A percentile compares a stretch with the other conserved stretches of the same genome.
Evolutionary conservation across 1,140 invertebrate genomes (phyloP).

Genomic region (Dreissena polymorpha): DNA sequence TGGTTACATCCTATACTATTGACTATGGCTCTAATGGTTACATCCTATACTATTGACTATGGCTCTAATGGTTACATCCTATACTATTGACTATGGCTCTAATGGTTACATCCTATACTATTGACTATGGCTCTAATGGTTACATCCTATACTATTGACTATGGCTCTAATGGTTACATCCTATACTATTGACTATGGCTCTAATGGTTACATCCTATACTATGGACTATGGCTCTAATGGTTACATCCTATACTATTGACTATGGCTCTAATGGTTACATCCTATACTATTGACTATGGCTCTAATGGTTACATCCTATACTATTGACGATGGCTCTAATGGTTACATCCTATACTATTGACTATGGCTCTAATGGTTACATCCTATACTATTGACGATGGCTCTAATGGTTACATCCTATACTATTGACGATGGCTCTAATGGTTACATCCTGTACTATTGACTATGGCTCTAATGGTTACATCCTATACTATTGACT

Average conservation of each 20-base stretch:
- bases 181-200: neutral
- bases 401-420: neutral
- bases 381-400: neutral
- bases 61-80: neutral
- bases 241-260: no score
- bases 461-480: neutral
- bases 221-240: no score
- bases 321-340: no score
- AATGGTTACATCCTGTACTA: no score
- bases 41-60: neutral
- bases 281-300: neutral
- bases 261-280: slow-evolving; percentile 1
- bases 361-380: neutral
- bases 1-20: neutral
- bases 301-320: slow-evolving; percentile 1
- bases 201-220: neutral
- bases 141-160: neutral
- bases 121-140: slow-evolving; percentile 1
- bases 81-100: slow-evolving; percentile 3
- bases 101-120: neutral
- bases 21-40: neutral
- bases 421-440: no score
- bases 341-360: no score
- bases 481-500: neutral
- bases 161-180: neutral